Percentiles rank a stretch among this genome's conserved stretches.
Evolutionary conservation across 37 sponge, comb jelly and placozoan species (phyloP).

Genomic region (Petrosia ficiformis): DNA sequence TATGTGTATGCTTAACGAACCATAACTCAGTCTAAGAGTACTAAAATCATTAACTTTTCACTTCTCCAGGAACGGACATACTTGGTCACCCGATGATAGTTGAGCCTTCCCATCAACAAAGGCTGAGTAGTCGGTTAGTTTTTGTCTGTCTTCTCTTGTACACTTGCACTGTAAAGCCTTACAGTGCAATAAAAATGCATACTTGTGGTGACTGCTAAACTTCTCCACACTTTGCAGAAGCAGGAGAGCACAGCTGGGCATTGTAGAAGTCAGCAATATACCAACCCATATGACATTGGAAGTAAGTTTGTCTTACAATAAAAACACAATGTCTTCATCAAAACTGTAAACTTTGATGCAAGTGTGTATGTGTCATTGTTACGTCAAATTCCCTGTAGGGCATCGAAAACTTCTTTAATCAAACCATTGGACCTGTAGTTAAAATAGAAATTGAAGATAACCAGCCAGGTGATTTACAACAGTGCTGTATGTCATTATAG

Average conservation of each 20-base stretch:
- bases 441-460: slow-evolving; percentile 64
- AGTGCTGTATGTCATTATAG: no score
- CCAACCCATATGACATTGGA: slow-evolving; percentile 55
- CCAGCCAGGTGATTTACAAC: not conserved
- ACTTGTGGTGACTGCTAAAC: no score
- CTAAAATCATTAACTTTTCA: not conserved
- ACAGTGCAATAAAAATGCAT: no score
- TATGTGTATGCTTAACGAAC: not conserved
- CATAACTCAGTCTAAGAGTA: not conserved
- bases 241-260: slow-evolving; percentile 36
- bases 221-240: no score
- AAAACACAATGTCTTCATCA: not conserved
- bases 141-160: not conserved
- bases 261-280: slow-evolving; percentile 69
- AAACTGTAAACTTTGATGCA: not conserved
- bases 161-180: no score
- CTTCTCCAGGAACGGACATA: slow-evolving; percentile 66
- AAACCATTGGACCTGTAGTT: slow-evolving; percentile 21
- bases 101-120: slow-evolving; percentile 81
- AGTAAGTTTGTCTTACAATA: slow-evolving; percentile 22
- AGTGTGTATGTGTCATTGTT: not conserved
- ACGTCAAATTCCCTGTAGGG: slow-evolving; percentile 13
- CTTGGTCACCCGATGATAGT: slow-evolving; percentile 77
- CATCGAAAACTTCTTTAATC: slow-evolving; percentile 16
- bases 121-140: slow-evolving; percentile 49